Evolutionary conservation across 1,140 invertebrate genomes (phyloP), one percentile per base, ranked within the genome.

Genomic region (Penaeus japonicus): DNA sequence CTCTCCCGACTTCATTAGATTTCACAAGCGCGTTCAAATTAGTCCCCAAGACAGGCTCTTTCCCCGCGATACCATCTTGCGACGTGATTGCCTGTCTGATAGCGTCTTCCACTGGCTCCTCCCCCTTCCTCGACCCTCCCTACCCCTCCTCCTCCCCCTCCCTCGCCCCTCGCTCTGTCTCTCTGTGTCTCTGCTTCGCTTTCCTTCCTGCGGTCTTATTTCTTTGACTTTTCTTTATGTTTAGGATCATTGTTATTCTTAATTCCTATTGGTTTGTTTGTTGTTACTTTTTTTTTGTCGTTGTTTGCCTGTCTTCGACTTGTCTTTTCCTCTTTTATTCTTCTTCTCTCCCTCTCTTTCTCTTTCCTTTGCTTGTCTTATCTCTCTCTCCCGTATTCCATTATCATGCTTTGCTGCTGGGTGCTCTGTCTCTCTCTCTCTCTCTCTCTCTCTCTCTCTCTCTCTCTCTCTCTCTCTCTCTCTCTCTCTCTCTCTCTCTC

Each of bases 401-500:
- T n/a, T n/a, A n/a, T n/a, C n/a, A n/a, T n/a, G n/a, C n/a, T n/a
- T n/a, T n/a, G n/a, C 15, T 35, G 30, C 70, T 73, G 27, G 27
- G 35, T 81, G 27, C 30, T 39, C 39, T 39, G 39, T 39, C 39
- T 39, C 12, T 2, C 39, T 39, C 3, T 39, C 39, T 4, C 5
- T 39, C 39, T 39, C 39, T 39, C 12, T 39, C 39, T 39, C 12
- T 39, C 39, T 4, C 80, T 82, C 53, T 82, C 32, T 55, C 4
- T 35, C n/a, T 30, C 5, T n/a, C 4, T 54, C n/a, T 82, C n/a
- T 15, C 30, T 70, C 15, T 27, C 20, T 54, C 62, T 27, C 20
- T 54, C 53, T 57, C n/a, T 35, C 80, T 87, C 84, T 27, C n/a
- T 53, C 30, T 84, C 78, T 84, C 24, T 87, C 30, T 84, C 15